phyloP scores from a whole-genome alignment of 1,140 invertebrate species.

The Potamilus streckersoni region DNA sequence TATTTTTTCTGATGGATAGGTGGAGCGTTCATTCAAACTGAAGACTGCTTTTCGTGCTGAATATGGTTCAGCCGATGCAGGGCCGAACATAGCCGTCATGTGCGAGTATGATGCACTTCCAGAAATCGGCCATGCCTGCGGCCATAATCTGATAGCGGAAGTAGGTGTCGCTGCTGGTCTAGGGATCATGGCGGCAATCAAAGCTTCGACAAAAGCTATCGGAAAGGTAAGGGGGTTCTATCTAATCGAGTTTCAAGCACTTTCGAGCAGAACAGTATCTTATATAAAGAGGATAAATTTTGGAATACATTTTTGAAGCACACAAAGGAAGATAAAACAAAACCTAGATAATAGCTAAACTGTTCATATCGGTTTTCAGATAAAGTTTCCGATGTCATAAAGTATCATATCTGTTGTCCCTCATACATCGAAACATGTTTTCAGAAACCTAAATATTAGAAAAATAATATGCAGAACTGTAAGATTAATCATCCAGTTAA shows the following conservation, averaged over 20 bases:
- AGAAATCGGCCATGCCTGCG: conserved; percentile 63
- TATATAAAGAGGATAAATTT: no score
- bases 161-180: conserved; percentile 54
- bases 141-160: conserved; percentile 64
- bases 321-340: no score
- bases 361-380: no score
- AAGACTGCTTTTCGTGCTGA: conserved; percentile 51
- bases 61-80: conserved; percentile 11
- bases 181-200: conserved; percentile 50
- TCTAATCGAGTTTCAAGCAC: background rate
- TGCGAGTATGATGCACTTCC: conserved; percentile 66
- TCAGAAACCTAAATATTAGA: no score
- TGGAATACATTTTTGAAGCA: no score
- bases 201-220: conserved; percentile 14
- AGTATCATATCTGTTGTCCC: no score
- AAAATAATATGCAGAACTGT: no score
- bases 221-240: conserved; percentile 23
- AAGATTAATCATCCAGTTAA: no score
- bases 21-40: conserved; percentile 31
- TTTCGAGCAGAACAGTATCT: no score
- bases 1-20: background rate
- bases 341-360: no score
- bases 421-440: no score
- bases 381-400: no score
- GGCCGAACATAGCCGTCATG: conserved; percentile 47